Base-by-base conservation (phyloP, 2,888 invertebrate genomes). In the Netelia virgata region DNA sequence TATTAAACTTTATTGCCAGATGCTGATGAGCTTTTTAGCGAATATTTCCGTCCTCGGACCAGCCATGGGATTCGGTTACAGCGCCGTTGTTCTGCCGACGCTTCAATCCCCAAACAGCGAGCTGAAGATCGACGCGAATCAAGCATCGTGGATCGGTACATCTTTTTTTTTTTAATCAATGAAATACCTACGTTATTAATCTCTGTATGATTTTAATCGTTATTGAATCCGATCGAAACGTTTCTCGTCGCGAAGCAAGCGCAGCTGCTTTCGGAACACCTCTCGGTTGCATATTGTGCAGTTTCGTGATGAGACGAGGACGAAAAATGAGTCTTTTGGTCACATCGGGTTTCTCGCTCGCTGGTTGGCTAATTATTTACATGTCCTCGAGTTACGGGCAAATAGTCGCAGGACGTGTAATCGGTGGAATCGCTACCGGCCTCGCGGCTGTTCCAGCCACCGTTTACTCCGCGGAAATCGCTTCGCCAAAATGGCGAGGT, bases 91-190 rank as follows among this genome's bases (percentile, higher is more conserved):
- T 0, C 89, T 95, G 23, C 95, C 94, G 20, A 91, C 94, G 11
- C 88, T 95, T 53, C 90, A 88, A 64, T 88, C 91, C 3, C 84
- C 89, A 5, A 80, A 86, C 0, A 92, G 92, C 47, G 91, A 92
- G 14, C 86, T 94, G 16, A 88, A 89, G 68, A 90, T 95, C 16
- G 91, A 90, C 68, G 88, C 84, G 3, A 87, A 90, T 55, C 93
- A 95, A 90, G 94, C 94, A 1, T 95, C 95, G 20, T 95, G 95
- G 95, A 94, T 95, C 89, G 95, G 95, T 95, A 91, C 92, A 93
- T 36, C 3, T 36, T 66, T 11, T 14, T 66, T 66, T 43, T n/a
- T n/a, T n/a, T n/a, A n/a, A 47, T 47, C 10, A 11, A 14, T 47
- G 47, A n/a, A n/a, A n/a, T n/a, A 18, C 11, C 14, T 50, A 47